phyloP scores from a whole-genome alignment of 2,113 vertebrate species.

The Mustela lutreola region DNA sequence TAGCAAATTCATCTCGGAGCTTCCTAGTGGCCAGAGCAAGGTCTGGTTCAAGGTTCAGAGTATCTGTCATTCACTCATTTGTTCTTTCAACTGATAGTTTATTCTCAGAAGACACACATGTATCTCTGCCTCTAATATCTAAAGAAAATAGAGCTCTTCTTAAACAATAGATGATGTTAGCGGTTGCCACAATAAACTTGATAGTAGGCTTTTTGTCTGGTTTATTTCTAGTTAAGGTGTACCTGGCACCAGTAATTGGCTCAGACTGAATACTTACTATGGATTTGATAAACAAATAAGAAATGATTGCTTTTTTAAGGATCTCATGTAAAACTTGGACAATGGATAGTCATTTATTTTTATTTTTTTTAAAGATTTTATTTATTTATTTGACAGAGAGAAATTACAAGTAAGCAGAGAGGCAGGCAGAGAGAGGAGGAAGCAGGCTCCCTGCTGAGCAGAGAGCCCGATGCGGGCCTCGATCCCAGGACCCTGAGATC shows the following conservation, averaged over 20 bases:
- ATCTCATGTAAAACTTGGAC: not conserved
- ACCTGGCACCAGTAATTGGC: not conserved
- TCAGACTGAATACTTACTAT: not conserved
- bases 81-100: slow-evolving; percentile 45
- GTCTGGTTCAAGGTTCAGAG: not conserved
- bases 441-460: too few species aligned
- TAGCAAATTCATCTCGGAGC: slow-evolving; percentile 15
- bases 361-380: too few species aligned
- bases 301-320: not conserved
- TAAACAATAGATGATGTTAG: not conserved
- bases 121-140: not conserved
- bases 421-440: too few species aligned
- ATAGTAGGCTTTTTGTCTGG: not conserved
- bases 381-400: too few species aligned
- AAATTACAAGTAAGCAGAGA: too few species aligned
- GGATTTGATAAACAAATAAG: not conserved
- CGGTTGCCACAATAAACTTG: not conserved
- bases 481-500: too few species aligned
- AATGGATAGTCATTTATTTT: not conserved
- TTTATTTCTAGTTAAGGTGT: not conserved
- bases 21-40: slow-evolving; percentile 14
- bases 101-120: not conserved
- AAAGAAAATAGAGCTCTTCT: not conserved
- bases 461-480: too few species aligned
- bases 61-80: not conserved